These are phyloP conservation scores for Lasioglossum pauxillum DNA, from an alignment of 2,888 invertebrate species.

Conservation along the genomic window DNA sequence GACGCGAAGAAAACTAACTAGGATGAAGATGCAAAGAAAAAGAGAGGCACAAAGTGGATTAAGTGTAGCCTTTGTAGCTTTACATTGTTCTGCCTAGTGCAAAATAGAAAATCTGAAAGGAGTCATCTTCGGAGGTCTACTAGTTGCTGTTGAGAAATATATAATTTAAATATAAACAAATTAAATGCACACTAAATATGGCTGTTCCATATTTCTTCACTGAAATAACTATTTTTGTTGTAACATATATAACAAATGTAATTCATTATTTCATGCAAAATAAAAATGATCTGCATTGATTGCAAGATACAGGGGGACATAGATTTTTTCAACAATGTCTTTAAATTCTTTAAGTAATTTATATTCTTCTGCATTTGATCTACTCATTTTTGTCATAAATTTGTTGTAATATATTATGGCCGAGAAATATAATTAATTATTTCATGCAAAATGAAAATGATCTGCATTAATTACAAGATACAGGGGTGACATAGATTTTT, in stretches of 20 bases:
- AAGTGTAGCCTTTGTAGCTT: neutral
- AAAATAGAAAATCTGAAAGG: neutral
- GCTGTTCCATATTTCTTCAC: neutral
- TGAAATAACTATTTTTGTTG: neutral
- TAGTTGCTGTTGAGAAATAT: neutral
- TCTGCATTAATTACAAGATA: too few species aligned
- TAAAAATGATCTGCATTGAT: too few species aligned
- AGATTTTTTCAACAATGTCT: too few species aligned
- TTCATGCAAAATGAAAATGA: too few species aligned
- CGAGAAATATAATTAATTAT: too few species aligned
- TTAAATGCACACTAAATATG: neutral
- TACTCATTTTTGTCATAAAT: too few species aligned
- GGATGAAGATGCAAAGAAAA: neutral
- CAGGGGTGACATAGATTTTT: too few species aligned
- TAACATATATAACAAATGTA: too few species aligned
- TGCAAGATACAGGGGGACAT: too few species aligned
- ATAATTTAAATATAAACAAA: neutral
- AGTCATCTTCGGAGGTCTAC: neutral
- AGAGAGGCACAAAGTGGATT: neutral
- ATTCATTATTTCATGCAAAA: too few species aligned
- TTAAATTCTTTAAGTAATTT: neutral
- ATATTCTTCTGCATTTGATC: neutral
- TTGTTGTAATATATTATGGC: too few species aligned
- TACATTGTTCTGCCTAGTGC: neutral
- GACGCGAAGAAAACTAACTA: neutral